Evolutionary conservation across 2,113 vertebrate genomes (phyloP), one percentile per base, ranked within the genome.

Genomic region (Plecotus auritus): DNA sequence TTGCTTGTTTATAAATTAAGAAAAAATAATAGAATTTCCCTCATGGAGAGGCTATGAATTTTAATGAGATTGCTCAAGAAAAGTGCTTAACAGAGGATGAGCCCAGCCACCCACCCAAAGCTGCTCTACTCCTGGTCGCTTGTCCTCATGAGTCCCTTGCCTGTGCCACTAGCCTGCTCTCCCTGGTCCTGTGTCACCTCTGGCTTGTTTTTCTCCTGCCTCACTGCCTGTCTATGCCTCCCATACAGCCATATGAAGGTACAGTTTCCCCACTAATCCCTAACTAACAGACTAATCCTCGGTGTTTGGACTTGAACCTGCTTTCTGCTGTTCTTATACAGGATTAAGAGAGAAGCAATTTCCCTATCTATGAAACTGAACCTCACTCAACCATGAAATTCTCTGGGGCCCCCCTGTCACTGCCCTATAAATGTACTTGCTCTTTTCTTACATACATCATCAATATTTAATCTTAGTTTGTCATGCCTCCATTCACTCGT

Each of bases 381-480:
- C 45, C 9, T 76, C 49, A 30, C 56, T 81, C 51, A 61, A 20
- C 81, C 51, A 49, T 32, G 32, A 87, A 91, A 72, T 92, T 92
- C 70, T 82, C 80, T 74, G 4, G 13, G 80, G 80, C 84, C 61
- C n/a, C 86, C 42, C 26, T 78, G 20, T 37, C 56, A 47, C 32
- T 61, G 28, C 37, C 26, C 84, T 73, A 16, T 89, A 76, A 89
- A 83, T 91, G 22, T 23, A 51, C 81, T 86, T 88, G 51, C 74
- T 87, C 85, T 91, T 74, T 82, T 64, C 40, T 93, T 85, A 35
- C 35, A 42, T 61, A n/a, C 37, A 69, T 83, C 42, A 76, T 80
- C 83, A 87, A 5, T 89, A 66, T 86, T 97, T 94, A 67, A 85
- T 93, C 13, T 22, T 72, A 81, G 35, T 70, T 76, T 40, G 81